Percentiles rank a stretch among this genome's conserved stretches.
Conservation (phyloP, 2,113 vertebrate species). For the Anser brachyrhynchus region DNA sequence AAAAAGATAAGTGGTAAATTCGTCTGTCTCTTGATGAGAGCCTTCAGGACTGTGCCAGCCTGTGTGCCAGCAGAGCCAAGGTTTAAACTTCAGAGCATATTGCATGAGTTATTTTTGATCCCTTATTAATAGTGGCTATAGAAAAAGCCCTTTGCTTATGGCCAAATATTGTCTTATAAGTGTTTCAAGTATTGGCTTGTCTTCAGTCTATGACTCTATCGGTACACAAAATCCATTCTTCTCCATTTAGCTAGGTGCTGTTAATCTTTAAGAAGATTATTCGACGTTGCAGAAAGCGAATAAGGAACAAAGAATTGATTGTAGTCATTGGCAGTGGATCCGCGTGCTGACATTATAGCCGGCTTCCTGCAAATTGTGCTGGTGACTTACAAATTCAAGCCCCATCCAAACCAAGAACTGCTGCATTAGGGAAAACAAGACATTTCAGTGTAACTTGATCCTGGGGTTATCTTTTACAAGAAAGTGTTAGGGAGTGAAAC, state of each 20-base stretch:
- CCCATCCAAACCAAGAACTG: not conserved
- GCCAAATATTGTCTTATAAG: not conserved
- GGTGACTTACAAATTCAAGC: not conserved
- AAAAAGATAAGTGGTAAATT: constrained; percentile 22
- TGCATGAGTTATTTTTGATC: constrained; percentile 49
- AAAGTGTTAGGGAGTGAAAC: not conserved
- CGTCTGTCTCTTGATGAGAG: not conserved
- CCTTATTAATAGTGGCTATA: constrained; percentile 28
- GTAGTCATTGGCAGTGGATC: not conserved
- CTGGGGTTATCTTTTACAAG: not conserved
- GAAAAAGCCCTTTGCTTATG: not conserved
- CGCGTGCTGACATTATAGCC: not conserved
- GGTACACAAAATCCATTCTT: not conserved
- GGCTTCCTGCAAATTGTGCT: not conserved
- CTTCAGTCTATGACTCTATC: not conserved
- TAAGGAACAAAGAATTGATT: constrained; percentile 13
- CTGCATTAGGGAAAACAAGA: not conserved
- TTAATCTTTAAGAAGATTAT: not conserved
- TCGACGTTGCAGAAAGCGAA: not conserved
- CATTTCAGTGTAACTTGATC: not conserved
- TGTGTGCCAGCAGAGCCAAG: not conserved
- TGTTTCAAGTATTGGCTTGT: not conserved
- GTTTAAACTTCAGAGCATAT: constrained; percentile 25
- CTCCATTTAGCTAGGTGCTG: not conserved
- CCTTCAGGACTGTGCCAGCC: not conserved